Conservation (phyloP, 2,888 invertebrate genomes). For the Pasiphila rectangulata region DNA sequence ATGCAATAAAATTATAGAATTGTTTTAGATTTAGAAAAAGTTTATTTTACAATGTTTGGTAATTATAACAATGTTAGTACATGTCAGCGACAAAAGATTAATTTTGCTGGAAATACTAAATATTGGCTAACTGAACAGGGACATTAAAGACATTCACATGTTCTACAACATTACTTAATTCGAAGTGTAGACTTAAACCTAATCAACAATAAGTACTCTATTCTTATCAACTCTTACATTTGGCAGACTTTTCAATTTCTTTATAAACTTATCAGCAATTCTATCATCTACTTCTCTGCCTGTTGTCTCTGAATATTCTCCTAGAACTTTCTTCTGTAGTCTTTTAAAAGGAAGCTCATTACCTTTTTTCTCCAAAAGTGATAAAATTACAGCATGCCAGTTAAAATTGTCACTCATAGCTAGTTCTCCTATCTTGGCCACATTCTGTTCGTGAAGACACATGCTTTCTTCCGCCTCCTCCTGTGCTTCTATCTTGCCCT, state of each 20-base stretch:
- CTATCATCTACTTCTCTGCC: constrained; percentile 81
- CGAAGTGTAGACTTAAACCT: constrained; percentile 17
- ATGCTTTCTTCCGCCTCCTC: constrained; percentile 59
- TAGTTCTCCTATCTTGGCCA: constrained; percentile 63
- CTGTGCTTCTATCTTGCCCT: constrained; percentile 54
- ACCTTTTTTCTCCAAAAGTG: constrained; percentile 75
- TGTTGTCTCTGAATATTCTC: constrained; percentile 81
- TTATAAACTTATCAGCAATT: constrained; percentile 85
- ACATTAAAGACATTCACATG: too few species aligned
- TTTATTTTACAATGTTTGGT: too few species aligned
- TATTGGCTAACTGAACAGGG: too few species aligned
- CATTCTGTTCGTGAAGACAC: constrained; percentile 72
- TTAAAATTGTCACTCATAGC: constrained; percentile 63
- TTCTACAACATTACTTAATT: not conserved
- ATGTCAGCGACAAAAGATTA: too few species aligned
- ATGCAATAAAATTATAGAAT: too few species aligned
- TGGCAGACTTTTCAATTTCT: constrained; percentile 85
- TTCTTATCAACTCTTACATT: constrained; percentile 83
- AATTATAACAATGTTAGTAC: too few species aligned
- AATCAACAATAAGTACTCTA: constrained; percentile 71
- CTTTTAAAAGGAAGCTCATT: constrained; percentile 86
- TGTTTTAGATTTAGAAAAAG: too few species aligned
- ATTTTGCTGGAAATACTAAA: too few species aligned
- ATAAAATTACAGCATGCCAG: constrained; percentile 74
- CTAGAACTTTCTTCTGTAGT: constrained; percentile 87